A percentile compares a stretch with the other conserved stretches of the same genome.
Evolutionary conservation across 1,140 invertebrate genomes (phyloP).

Genomic region (Heliconius melpomene): DNA sequence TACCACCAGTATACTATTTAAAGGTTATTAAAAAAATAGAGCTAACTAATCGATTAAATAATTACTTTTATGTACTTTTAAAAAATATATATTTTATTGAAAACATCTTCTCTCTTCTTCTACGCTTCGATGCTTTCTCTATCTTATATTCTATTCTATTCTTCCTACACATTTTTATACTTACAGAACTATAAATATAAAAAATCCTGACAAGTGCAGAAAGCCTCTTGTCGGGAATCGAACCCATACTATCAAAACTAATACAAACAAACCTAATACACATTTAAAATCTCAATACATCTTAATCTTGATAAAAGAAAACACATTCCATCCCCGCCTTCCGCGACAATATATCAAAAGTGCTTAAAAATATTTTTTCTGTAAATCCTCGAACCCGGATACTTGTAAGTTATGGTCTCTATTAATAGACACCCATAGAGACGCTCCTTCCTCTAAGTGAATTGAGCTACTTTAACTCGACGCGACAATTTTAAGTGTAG

Average conservation of each 20-base stretch:
- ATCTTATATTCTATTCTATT: no score
- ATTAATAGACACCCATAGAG: neutral
- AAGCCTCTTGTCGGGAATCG: neutral
- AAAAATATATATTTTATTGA: no score
- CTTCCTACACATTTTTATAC: no score
- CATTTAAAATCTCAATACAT: neutral
- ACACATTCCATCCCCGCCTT: conserved; percentile 9
- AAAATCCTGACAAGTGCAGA: no score
- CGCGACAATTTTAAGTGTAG: neutral
- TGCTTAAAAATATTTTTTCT: conserved; percentile 17
- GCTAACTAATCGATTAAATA: no score
- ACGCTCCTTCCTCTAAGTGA: conserved; percentile 4
- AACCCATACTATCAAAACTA: neutral
- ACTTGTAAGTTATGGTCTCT: conserved; percentile 23
- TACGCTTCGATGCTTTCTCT: no score
- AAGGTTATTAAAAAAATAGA: no score
- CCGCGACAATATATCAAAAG: conserved; percentile 23
- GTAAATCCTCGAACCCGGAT: conserved; percentile 22
- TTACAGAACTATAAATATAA: no score
- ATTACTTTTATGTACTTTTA: no score
- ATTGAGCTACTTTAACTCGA: conserved; percentile 4
- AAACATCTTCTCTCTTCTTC: no score
- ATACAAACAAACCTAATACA: neutral
- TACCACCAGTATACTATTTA: neutral
- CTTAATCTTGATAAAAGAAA: conserved; percentile 8